A percentile compares a stretch with the other conserved stretches of the same genome.
These are phyloP conservation scores for Melopsittacus undulatus DNA, from an alignment of 2,797 vertebrate species.

Conservation along the genomic window DNA sequence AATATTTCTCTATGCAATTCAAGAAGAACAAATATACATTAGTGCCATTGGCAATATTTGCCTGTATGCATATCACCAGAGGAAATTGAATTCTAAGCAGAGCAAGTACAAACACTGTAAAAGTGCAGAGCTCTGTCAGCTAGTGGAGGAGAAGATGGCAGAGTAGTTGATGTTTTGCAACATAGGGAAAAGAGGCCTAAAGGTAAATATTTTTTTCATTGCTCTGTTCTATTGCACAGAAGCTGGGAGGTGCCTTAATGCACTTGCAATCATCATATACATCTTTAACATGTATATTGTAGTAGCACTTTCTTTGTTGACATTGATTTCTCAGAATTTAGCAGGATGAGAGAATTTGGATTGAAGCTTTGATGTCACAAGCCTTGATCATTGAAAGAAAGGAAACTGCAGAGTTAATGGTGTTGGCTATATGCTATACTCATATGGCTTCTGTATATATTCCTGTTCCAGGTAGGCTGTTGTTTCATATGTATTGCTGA, in stretches of 20 bases:
- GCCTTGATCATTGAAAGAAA: neutral
- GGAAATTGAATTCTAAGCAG: constrained; percentile 70
- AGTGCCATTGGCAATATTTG: constrained; percentile 62
- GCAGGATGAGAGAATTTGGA: neutral
- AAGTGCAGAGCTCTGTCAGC: constrained; percentile 24
- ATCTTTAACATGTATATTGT: neutral
- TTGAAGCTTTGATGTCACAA: neutral
- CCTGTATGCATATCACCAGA: constrained; percentile 48
- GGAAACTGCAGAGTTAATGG: neutral
- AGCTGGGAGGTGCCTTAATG: neutral
- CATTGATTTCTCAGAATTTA: neutral
- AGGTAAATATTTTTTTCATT: neutral
- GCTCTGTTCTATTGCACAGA: neutral
- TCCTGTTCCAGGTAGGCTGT: neutral
- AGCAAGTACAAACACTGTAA: constrained; percentile 62
- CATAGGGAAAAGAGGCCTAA: constrained; percentile 16
- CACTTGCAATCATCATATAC: neutral
- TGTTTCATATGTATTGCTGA: neutral
- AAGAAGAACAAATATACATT: constrained; percentile 69
- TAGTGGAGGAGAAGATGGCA: constrained; percentile 8
- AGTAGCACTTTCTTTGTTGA: neutral
- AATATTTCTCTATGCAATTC: constrained; percentile 70
- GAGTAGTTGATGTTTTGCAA: neutral
- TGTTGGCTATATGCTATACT: neutral
- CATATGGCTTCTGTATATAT: neutral